A percentile compares a stretch with the other conserved stretches of the same genome.
phyloP scores from a whole-genome alignment of 2,113 vertebrate genomes.

The Microcebus jonahi region DNA sequence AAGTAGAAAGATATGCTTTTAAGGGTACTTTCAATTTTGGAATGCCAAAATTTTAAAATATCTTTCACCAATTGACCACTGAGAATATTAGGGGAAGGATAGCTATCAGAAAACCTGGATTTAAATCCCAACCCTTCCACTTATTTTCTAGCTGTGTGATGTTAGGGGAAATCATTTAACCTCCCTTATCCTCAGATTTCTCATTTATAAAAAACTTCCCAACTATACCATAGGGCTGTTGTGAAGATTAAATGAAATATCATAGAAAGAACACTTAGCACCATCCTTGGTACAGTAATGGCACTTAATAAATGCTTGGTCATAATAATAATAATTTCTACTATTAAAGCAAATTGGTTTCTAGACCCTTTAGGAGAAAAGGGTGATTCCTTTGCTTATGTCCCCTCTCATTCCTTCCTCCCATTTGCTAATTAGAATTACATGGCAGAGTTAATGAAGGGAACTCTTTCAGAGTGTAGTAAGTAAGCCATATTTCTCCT shows the following conservation, averaged over 20 bases:
- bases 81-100: not conserved
- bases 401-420: not conserved
- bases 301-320: conserved; percentile 23
- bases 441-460: conserved; percentile 33
- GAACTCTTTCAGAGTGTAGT: conserved; percentile 32
- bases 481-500: not conserved
- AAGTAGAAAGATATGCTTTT: not conserved
- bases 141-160: not conserved
- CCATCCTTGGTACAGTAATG: not conserved
- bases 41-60: conserved; percentile 25
- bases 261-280: not conserved
- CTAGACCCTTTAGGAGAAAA: not conserved
- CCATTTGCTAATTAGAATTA: conserved; percentile 47
- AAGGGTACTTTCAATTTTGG: not conserved
- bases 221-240: not conserved
- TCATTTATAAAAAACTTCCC: not conserved
- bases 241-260: conserved; percentile 39
- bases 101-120: conserved; percentile 2
- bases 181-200: not conserved
- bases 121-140: not conserved
- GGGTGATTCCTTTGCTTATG: not conserved
- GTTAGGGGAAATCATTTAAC: conserved; percentile 1
- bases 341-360: conserved; percentile 13
- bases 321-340: not conserved
- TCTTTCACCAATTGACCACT: not conserved